These are phyloP conservation scores for Ferdinandea cuprea DNA, from an alignment of 2,888 invertebrate species.

Conservation along the genomic window DNA sequence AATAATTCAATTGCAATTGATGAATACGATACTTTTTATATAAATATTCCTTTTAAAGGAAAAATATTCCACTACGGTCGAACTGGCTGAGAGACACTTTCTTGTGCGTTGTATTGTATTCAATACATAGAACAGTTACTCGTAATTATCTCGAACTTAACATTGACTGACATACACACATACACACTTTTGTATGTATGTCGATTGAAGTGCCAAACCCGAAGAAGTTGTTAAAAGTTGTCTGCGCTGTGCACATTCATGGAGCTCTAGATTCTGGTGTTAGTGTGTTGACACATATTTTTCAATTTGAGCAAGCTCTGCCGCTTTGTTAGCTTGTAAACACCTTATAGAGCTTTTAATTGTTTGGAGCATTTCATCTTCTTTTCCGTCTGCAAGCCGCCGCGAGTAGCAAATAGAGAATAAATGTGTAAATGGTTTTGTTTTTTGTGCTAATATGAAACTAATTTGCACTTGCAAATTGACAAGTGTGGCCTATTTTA, in stretches of 20 bases:
- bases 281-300: conserved; percentile 64
- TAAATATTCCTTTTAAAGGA: too few relatives aligned
- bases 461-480: conserved; percentile 6
- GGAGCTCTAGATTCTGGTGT: conserved; percentile 39
- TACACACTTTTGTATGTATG: conserved; percentile 21
- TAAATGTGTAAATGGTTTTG: conserved; percentile 28
- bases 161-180: conserved; percentile 52
- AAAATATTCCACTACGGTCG: too few relatives aligned
- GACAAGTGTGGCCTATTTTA: conserved; percentile 36
- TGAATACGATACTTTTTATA: too few relatives aligned
- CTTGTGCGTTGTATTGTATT: conserved; percentile 4
- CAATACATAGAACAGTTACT: conserved; percentile 35
- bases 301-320: conserved; percentile 31
- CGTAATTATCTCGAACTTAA: conserved; percentile 71
- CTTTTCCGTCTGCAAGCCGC: conserved; percentile 11
- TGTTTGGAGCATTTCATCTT: conserved; percentile 41
- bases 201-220: conserved; percentile 22
- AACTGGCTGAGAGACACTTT: too few relatives aligned
- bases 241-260: conserved; percentile 41
- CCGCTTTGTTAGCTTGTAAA: conserved; percentile 9
- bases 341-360: conserved; percentile 56
- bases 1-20: too few relatives aligned
- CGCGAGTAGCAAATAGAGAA: conserved; percentile 28
- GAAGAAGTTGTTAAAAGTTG: conserved; percentile 25
- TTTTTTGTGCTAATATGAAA: conserved; percentile 10